Percentiles rank a stretch among this genome's conserved stretches.
These are phyloP conservation scores for Cydia amplana DNA, from an alignment of 1,140 invertebrate species.

Conservation along the genomic window DNA sequence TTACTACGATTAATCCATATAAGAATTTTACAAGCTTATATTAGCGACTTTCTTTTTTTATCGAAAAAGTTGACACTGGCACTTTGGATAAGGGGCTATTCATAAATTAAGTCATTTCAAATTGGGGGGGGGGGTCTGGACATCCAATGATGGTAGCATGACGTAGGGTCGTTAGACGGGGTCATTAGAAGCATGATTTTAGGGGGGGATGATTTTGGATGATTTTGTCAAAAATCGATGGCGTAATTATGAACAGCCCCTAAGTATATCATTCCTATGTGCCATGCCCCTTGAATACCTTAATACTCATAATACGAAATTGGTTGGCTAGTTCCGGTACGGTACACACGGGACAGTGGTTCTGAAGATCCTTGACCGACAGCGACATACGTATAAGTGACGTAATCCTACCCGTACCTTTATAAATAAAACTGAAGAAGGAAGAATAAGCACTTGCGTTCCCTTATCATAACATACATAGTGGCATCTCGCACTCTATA, in stretches of 20 bases:
- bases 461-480: constrained; percentile 24
- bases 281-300: background rate
- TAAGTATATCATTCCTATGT: background rate
- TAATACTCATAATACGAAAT: constrained; percentile 6
- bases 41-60: background rate
- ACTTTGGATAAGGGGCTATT: background rate
- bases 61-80: background rate
- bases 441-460: constrained; percentile 11
- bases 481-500: background rate
- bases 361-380: constrained; percentile 25
- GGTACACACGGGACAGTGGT: constrained; percentile 5
- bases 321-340: background rate
- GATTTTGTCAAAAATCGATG: too few relatives aligned
- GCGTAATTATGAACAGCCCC: too few relatives aligned
- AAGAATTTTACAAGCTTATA: background rate
- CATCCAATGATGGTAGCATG: too few relatives aligned
- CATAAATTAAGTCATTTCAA: too few relatives aligned
- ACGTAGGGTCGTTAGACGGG: too few relatives aligned
- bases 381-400: constrained; percentile 28
- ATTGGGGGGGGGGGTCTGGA: too few relatives aligned
- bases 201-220: too few relatives aligned
- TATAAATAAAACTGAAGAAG: constrained; percentile 25
- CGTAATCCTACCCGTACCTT: constrained; percentile 31
- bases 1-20: background rate
- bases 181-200: too few relatives aligned